A percentile compares a stretch with the other conserved stretches of the same genome.
These are phyloP conservation scores for Chloroclysta siterata DNA, from an alignment of 2,888 invertebrate genomes.

Conservation along the genomic window DNA sequence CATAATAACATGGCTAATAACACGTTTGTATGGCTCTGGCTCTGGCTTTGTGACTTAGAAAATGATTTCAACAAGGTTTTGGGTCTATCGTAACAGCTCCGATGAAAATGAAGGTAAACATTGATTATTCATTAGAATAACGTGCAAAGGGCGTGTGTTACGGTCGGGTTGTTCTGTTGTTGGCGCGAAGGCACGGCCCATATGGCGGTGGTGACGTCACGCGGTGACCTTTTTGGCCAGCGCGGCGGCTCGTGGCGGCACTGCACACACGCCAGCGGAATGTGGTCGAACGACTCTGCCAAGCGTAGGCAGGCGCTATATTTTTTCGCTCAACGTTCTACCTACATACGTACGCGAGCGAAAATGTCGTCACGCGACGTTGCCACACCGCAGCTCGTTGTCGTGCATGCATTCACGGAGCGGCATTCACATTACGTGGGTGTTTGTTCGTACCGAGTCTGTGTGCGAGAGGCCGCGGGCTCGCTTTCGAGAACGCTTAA, in stretches of 20 bases:
- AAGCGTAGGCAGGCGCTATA: slow-evolving; percentile 82
- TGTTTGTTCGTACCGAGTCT: slow-evolving; percentile 71
- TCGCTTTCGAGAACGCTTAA: slow-evolving; percentile 84
- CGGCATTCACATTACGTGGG: slow-evolving; percentile 77
- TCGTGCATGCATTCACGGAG: slow-evolving; percentile 78
- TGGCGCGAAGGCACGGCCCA: slow-evolving; percentile 69
- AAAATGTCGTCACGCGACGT: slow-evolving; percentile 86
- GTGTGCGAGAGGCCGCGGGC: slow-evolving; percentile 81
- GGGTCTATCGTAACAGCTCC: slow-evolving; percentile 1
- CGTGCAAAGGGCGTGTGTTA: slow-evolving; percentile 63
- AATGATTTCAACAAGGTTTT: slow-evolving; percentile 3
- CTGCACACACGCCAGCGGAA: slow-evolving; percentile 79
- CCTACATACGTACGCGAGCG: slow-evolving; percentile 75
- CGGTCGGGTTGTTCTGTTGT: slow-evolving; percentile 51
- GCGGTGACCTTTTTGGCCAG: slow-evolving; percentile 81
- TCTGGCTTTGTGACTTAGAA: too few relatives aligned
- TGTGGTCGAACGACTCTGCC: slow-evolving; percentile 82
- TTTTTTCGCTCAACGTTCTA: slow-evolving; percentile 80
- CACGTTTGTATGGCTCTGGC: too few relatives aligned
- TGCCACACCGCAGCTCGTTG: slow-evolving; percentile 73
- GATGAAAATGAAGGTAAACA: slow-evolving; percentile 52
- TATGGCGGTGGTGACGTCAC: slow-evolving; percentile 80
- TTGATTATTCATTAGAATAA: slow-evolving; percentile 56
- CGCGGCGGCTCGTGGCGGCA: slow-evolving; percentile 67
- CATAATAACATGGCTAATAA: too few relatives aligned